Conservation (phyloP, 2,888 invertebrate species). For the Polietes domitor region DNA sequence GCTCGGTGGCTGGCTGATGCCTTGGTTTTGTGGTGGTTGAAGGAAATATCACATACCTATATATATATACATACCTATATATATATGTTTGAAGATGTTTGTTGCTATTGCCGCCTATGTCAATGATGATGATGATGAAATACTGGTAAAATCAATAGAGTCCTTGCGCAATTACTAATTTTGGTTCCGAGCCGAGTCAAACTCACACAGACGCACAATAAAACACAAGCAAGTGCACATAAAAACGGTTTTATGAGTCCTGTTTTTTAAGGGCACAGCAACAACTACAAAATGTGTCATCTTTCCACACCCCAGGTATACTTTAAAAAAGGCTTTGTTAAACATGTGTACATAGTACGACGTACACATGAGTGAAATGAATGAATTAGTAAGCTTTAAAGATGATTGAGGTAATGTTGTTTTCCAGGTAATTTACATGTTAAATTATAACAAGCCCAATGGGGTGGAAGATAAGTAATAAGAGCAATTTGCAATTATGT, state of each 20-base stretch:
- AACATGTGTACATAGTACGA: no score
- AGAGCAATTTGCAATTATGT: constrained; percentile 3
- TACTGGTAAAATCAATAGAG: constrained; percentile 48
- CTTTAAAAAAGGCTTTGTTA: no score
- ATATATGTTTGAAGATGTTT: constrained; percentile 5
- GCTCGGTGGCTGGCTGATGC: no score
- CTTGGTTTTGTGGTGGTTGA: not conserved
- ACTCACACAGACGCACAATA: constrained; percentile 5
- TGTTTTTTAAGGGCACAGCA: constrained; percentile 21
- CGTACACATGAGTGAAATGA: not conserved
- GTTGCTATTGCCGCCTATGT: constrained; percentile 15
- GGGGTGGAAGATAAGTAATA: no score
- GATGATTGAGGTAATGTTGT: not conserved
- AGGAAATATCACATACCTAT: not conserved
- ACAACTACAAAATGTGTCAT: constrained; percentile 37
- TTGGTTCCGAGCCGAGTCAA: constrained; percentile 25
- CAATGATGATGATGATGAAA: constrained; percentile 4
- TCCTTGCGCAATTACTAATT: constrained; percentile 71
- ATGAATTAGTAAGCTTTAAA: not conserved
- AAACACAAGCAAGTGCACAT: constrained; percentile 48
- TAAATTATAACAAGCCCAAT: not conserved
- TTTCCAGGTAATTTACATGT: not conserved
- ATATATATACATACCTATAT: not conserved
- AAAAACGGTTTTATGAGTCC: not conserved
- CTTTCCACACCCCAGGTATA: no score